These are phyloP conservation scores for Hylia prasina DNA, from an alignment of 2,113 vertebrate genomes.

Conservation along the genomic window DNA sequence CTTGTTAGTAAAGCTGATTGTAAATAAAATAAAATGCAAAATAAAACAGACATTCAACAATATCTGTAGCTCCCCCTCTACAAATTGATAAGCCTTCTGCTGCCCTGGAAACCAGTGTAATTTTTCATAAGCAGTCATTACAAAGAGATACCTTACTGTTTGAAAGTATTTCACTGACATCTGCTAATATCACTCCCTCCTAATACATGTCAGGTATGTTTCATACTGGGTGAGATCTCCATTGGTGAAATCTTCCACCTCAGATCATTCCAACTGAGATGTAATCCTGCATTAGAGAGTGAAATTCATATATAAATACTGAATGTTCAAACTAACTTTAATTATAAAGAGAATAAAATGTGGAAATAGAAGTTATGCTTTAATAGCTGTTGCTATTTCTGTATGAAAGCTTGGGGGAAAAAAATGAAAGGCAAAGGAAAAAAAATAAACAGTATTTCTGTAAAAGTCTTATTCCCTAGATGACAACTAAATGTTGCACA, in stretches of 20 bases:
- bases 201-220: not conserved
- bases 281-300: not conserved
- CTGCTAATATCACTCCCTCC: not conserved
- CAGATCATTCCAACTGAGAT: not conserved
- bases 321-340: not conserved
- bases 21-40: not conserved
- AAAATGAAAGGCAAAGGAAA: not conserved
- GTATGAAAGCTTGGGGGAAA: not conserved
- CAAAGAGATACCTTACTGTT: not conserved
- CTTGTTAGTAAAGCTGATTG: not conserved
- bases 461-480: not conserved
- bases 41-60: not conserved
- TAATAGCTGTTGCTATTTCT: not conserved
- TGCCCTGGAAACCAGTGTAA: not conserved
- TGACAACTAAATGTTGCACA: not conserved
- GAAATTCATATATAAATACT: not conserved
- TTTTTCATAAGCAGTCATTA: not conserved
- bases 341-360: not conserved
- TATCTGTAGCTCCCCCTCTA: fast-evolving
- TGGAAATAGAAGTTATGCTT: not conserved
- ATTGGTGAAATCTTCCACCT: not conserved
- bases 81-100: not conserved
- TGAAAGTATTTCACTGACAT: not conserved
- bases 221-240: not conserved
- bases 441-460: not conserved